phyloP scores from a whole-genome alignment of 2,113 vertebrate species.

The Hydrochoerus hydrochaeris region DNA sequence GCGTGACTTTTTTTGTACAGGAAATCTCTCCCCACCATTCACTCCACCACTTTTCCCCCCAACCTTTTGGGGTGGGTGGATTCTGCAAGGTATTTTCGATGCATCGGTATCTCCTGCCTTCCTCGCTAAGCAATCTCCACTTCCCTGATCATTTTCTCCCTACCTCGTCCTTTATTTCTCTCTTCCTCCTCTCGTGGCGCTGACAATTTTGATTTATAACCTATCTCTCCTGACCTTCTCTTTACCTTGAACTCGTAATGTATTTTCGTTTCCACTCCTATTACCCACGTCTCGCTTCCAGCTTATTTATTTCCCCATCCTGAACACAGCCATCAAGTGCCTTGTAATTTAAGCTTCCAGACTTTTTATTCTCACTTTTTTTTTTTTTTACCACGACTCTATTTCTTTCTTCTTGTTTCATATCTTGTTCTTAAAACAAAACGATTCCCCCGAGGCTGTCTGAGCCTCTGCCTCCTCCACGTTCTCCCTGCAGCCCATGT shows the following conservation, averaged over 20 bases:
- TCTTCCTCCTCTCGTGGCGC: not conserved
- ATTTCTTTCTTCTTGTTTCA: not conserved
- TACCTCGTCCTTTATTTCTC: not conserved
- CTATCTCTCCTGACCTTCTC: not conserved
- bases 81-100: not conserved
- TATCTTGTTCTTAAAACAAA: not conserved
- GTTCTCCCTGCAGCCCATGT: not conserved
- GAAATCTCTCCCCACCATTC: not conserved
- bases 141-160: not conserved
- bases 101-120: accelerated
- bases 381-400: not conserved
- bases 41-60: not conserved
- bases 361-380: not conserved
- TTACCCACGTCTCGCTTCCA: not conserved
- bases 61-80: not conserved
- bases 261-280: not conserved
- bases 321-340: too few species aligned
- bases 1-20: not conserved
- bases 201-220: not conserved
- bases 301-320: not conserved
- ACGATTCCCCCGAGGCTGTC: accelerated
- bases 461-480: accelerated
- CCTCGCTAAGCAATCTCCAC: not conserved
- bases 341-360: not conserved
- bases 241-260: not conserved